A percentile compares a stretch with the other conserved stretches of the same genome.
phyloP scores from a whole-genome alignment of 2,888 invertebrate genomes.

The Aricia artaxerxes region DNA sequence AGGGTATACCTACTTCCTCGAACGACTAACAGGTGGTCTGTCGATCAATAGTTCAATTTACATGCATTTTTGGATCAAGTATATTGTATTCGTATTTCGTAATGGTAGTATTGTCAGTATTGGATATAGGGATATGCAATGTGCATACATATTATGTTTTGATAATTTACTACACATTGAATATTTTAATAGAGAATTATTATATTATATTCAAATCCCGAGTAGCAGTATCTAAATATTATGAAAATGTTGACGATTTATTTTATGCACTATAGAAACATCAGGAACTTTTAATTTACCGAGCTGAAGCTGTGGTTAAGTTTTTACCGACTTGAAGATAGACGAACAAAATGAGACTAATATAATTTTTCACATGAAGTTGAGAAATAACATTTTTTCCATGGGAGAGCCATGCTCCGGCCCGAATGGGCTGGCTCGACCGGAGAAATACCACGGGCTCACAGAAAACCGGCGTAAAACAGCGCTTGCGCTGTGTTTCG shows the following conservation, averaged over 20 bases:
- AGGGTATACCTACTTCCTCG: slow-evolving; percentile 38
- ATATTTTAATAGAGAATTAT: neutral
- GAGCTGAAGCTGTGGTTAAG: neutral
- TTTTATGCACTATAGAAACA: neutral
- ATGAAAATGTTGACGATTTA: neutral
- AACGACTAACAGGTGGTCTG: slow-evolving; percentile 45
- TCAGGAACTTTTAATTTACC: neutral
- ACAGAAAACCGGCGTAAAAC: too few species aligned
- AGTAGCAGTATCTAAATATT: neutral
- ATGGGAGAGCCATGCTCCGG: too few species aligned
- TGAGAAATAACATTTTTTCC: too few species aligned
- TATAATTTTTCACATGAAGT: too few species aligned
- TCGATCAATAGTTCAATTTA: slow-evolving; percentile 40
- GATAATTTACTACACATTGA: neutral
- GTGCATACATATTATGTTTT: slow-evolving; percentile 9
- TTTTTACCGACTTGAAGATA: neutral
- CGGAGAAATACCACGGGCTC: too few species aligned
- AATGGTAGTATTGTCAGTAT: slow-evolving; percentile 22
- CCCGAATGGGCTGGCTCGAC: too few species aligned
- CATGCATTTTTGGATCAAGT: slow-evolving; percentile 22
- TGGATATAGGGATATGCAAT: slow-evolving; percentile 2
- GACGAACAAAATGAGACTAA: too few species aligned
- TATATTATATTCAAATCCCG: slow-evolving; percentile 1
- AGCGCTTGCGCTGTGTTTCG: too few species aligned
- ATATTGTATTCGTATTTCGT: slow-evolving; percentile 11